These are phyloP conservation scores for Elegia similella DNA, from an alignment of 2,888 invertebrate genomes.

Conservation along the genomic window DNA sequence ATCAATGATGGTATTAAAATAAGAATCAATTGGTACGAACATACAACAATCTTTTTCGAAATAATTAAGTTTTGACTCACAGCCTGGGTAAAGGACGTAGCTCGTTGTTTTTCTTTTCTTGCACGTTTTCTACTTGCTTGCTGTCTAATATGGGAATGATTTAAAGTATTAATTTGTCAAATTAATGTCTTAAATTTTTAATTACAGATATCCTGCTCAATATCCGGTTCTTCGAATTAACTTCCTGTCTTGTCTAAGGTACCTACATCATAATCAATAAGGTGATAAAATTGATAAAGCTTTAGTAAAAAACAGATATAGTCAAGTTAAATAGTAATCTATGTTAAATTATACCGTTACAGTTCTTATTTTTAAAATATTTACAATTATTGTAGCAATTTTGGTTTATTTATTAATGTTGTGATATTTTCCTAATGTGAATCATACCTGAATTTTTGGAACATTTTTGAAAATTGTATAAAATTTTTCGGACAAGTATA, in stretches of 20 bases:
- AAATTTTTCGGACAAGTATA: conserved; percentile 76
- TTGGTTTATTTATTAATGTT: conserved; percentile 74
- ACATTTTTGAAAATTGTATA: conserved; percentile 70
- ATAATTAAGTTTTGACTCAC: no score
- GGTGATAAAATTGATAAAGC: conserved; percentile 48
- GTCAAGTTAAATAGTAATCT: conserved; percentile 54
- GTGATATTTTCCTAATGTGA: conserved; percentile 75
- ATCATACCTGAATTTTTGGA: conserved; percentile 72
- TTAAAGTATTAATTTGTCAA: no score
- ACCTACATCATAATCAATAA: conserved; percentile 49
- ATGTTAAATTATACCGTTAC: conserved; percentile 68
- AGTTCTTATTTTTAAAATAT: conserved; percentile 70
- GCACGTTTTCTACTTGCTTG: no score
- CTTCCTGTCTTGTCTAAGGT: conserved; percentile 36
- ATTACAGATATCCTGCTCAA: conserved; percentile 41
- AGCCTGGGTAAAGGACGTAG: no score
- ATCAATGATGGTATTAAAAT: no score
- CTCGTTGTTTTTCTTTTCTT: no score
- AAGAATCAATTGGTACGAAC: no score
- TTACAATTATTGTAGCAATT: conserved; percentile 72
- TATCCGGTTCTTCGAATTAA: conserved; percentile 32
- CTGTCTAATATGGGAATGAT: no score
- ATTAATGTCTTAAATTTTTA: neutral
- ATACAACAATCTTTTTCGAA: no score
- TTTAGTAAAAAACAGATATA: conserved; percentile 50